Percentiles rank a stretch among this genome's conserved stretches.
phyloP scores from a whole-genome alignment of 2,113 vertebrate genomes.

The Bothrops jararaca region DNA sequence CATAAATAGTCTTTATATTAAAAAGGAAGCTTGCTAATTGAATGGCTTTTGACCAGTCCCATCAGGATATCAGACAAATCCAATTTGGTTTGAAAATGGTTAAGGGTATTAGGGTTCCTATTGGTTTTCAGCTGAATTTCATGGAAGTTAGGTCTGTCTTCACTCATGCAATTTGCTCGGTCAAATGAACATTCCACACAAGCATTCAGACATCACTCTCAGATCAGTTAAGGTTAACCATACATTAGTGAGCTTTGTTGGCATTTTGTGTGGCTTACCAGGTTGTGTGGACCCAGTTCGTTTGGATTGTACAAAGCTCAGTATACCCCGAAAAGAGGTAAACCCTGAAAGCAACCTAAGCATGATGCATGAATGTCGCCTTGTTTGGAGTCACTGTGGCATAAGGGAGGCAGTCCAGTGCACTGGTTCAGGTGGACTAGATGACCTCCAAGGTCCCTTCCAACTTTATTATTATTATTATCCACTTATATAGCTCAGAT shows the following conservation, averaged over 20 bases:
- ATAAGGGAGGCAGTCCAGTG: neutral
- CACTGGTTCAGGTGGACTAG: neutral
- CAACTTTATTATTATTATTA: no score
- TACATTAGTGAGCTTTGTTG: neutral
- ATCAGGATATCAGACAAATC: conserved; percentile 35
- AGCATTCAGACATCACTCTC: neutral
- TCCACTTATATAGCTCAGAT: neutral
- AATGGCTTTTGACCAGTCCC: conserved; percentile 40
- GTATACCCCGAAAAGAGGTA: neutral
- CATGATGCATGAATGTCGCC: neutral
- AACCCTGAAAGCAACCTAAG: neutral
- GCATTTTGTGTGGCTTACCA: neutral
- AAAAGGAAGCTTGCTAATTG: conserved; percentile 29
- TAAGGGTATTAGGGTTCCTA: conserved; percentile 20
- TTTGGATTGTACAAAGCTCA: neutral
- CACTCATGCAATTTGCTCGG: neutral
- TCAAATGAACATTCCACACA: neutral
- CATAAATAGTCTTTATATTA: conserved; percentile 46
- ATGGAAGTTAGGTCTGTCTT: neutral
- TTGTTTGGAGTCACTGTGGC: neutral
- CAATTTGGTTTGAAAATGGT: conserved; percentile 38
- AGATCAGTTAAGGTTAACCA: neutral
- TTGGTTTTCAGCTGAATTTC: conserved; percentile 37
- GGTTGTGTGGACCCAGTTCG: neutral
- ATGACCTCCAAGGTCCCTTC: no score